Conservation (phyloP, 2,888 invertebrate genomes). For the Listrodromus nycthemerus region DNA sequence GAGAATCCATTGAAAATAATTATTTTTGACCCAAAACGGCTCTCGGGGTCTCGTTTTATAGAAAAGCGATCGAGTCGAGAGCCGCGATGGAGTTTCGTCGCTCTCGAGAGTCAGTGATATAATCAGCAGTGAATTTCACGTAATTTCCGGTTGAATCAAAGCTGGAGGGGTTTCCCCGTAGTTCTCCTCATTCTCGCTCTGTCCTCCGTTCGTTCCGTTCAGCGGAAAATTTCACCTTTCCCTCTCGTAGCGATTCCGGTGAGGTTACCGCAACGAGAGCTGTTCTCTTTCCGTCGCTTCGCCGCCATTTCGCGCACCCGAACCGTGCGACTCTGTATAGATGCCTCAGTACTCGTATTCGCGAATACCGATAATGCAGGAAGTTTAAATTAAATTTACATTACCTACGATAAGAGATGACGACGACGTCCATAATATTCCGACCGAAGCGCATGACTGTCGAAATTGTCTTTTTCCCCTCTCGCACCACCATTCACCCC, state of each 20-base stretch:
- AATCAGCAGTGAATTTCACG: conserved; percentile 77
- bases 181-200: conserved; percentile 27
- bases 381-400: conserved; percentile 73
- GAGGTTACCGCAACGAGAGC: conserved; percentile 63
- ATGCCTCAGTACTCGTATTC: conserved; percentile 40
- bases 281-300: conserved; percentile 51
- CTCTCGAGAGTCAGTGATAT: conserved; percentile 71
- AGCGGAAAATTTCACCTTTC: conserved; percentile 55
- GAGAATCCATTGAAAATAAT: conserved; percentile 67
- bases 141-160: conserved; percentile 75
- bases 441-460: conserved; percentile 52
- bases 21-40: conserved; percentile 72
- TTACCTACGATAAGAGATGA: conserved; percentile 61
- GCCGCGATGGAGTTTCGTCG: conserved; percentile 51
- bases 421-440: conserved; percentile 55
- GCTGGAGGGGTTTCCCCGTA: conserved; percentile 57
- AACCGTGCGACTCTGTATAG: conserved; percentile 11
- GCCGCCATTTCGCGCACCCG: conserved; percentile 13
- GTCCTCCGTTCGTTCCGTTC: conserved; percentile 20
- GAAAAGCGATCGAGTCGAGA: conserved; percentile 72
- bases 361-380: conserved; percentile 70
- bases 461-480: conserved; percentile 65
- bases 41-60: conserved; percentile 71
- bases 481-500: neutral
- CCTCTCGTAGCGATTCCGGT: conserved; percentile 46